Conservation (phyloP, 2,888 invertebrate species). For the Rugalucina vietnamica region DNA sequence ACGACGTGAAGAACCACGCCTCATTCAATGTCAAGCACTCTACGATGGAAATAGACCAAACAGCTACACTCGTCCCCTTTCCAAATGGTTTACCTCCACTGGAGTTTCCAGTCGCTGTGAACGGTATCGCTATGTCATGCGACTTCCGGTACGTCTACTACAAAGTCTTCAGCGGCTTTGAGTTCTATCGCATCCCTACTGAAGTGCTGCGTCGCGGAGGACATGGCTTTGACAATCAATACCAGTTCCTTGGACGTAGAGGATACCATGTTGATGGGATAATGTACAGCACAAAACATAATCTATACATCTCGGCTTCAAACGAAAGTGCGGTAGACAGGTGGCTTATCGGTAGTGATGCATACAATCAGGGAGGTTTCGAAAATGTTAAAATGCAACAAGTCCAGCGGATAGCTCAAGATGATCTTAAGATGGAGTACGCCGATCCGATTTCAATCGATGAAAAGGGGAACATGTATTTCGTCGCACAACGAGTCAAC, state of each 20-base stretch:
- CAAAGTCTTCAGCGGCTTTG: background rate
- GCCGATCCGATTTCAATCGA: background rate
- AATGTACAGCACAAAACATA: background rate
- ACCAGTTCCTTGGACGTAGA: background rate
- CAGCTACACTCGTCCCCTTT: background rate
- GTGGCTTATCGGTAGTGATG: background rate
- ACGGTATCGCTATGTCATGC: background rate
- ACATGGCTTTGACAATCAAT: background rate
- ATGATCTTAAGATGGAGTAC: background rate
- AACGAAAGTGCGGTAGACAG: background rate
- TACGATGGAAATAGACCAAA: background rate
- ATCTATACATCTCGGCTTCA: background rate
- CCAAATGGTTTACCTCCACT: background rate
- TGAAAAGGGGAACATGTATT: background rate
- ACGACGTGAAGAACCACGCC: background rate
- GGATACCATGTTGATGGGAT: background rate
- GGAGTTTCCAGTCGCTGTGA: background rate
- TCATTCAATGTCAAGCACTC: background rate
- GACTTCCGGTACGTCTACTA: background rate
- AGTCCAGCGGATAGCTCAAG: background rate
- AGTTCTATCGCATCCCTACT: background rate
- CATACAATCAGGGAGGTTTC: background rate
- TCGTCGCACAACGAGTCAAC: no score
- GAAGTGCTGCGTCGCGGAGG: background rate
- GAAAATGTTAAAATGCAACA: background rate